Evolutionary conservation across 1,140 invertebrate species (phyloP), one percentile per base, ranked within the genome.

Genomic region (Drosophila novamexicana): DNA sequence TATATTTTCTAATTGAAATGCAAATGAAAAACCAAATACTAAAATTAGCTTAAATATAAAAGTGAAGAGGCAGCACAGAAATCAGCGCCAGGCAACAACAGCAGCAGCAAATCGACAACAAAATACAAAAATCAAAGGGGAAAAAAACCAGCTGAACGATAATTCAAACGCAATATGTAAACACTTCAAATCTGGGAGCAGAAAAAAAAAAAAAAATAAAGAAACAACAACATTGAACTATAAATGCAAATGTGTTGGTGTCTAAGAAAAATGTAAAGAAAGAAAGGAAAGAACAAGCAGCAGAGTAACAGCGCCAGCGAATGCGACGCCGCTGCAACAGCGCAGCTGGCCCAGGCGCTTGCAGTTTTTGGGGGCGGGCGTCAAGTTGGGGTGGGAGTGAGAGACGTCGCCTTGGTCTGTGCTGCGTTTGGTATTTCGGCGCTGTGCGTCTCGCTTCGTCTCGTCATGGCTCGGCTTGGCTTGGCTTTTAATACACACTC

Each of bases 131-230:
- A 82, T 72, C 79, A 79, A 86, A 77, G 76, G 72, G 76, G 67
- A 74, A 36, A 40, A 67, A 67, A 40, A 57, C 44, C 64, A 68
- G 57, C 67, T 61, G 72, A 77, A 73, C 73, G 73, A 88, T 88
- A 88, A 88, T 88, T 89, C 79, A 88, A 88, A 88, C 73, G 79
- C 76, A 83, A 75, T 89, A 88, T 88, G 83, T 88, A 88, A 88
- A 88, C 83, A 88, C 79, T 86, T 86, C 82, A 85, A 84, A 78
- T 70, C 64, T 70, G 50, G 42, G 57, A 44, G 42, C 34, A 63
- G 59, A 52, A 65, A 47, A 50, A 39, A 40, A 40, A 61, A 50
- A 37, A 75, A 70, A 18, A 75, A 67, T 56, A 75, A 22, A 29
- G 4, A 29, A 29, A 62, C 59, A 78, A 77, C 63, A 66, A 68